Evolutionary conservation across 2,888 invertebrate species (phyloP).

Genomic region (Drosophila birchii): DNA sequence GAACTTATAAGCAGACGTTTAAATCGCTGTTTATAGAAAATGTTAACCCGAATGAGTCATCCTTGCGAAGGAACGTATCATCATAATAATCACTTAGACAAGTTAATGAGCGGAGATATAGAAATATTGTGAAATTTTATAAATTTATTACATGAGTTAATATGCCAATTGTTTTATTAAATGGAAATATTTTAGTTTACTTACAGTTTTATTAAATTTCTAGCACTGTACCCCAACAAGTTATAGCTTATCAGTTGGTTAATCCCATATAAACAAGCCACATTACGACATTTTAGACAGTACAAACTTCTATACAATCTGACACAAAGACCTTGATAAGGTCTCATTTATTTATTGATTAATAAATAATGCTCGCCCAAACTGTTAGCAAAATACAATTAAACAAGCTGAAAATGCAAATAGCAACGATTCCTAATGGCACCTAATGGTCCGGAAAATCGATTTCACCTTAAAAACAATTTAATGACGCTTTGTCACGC

Average conservation of each 20-base stretch:
- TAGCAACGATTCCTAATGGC: conserved; percentile 47
- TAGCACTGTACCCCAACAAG: conserved; percentile 2
- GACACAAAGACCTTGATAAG: conserved; percentile 24
- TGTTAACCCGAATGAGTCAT: conserved; percentile 16
- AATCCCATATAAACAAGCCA: conserved; percentile 15
- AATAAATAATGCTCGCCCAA: conserved; percentile 17
- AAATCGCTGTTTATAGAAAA: conserved; percentile 1
- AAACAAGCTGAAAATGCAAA: conserved; percentile 28
- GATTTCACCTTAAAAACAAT: conserved; percentile 62
- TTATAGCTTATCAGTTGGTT: conserved; percentile 18
- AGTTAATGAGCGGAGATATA: conserved; percentile 1
- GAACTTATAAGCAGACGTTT: background rate
- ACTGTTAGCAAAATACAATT: conserved; percentile 18
- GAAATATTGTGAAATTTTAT: background rate
- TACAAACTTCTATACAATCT: conserved; percentile 17
- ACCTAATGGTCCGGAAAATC: conserved; percentile 67
- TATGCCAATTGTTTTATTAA: background rate
- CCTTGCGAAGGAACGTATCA: background rate
- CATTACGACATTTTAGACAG: conserved; percentile 25
- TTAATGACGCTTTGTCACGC: conserved; percentile 65
- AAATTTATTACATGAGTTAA: background rate
- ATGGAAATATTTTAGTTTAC: background rate
- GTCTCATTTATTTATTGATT: conserved; percentile 29
- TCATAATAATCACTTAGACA: conserved; percentile 4
- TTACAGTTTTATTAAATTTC: too few species aligned